A percentile compares a stretch with the other conserved stretches of the same genome.
These are phyloP conservation scores for Pterobdella sp. DNA, from an alignment of 2,888 invertebrate species.

Conservation along the genomic window DNA sequence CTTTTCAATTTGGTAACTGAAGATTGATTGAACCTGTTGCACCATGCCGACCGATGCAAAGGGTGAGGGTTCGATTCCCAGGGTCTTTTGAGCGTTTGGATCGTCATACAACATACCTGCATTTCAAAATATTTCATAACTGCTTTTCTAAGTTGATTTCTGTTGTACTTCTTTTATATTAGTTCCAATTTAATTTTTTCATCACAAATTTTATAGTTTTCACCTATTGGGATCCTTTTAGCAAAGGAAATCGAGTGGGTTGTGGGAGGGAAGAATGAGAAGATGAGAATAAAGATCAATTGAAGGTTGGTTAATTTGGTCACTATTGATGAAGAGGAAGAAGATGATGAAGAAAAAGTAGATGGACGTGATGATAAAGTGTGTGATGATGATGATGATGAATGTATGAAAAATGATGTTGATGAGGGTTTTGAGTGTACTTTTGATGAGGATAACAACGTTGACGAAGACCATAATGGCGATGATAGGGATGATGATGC, in stretches of 20 bases:
- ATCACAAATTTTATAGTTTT: not conserved
- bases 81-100: not conserved
- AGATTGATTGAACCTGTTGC: slow-evolving; percentile 33
- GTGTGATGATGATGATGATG: not conserved
- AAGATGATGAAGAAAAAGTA: not conserved
- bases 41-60: not conserved
- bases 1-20: slow-evolving; percentile 35
- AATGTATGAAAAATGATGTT: not conserved
- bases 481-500: not conserved
- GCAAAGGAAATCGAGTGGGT: slow-evolving; percentile 2
- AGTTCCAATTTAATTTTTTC: not conserved
- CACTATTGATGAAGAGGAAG: not conserved
- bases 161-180: not conserved
- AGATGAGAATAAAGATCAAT: not conserved
- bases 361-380: not conserved
- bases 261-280: not conserved
- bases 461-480: not conserved
- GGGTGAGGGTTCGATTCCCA: not conserved
- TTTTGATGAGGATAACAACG: not conserved
- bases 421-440: not conserved
- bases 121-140: not conserved
- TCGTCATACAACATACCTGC: slow-evolving; percentile 17
- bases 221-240: slow-evolving; percentile 20
- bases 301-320: not conserved
- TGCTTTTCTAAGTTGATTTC: not conserved